These are phyloP conservation scores for Drosophila sucinea DNA, from an alignment of 1,140 invertebrate species.

Conservation along the genomic window DNA sequence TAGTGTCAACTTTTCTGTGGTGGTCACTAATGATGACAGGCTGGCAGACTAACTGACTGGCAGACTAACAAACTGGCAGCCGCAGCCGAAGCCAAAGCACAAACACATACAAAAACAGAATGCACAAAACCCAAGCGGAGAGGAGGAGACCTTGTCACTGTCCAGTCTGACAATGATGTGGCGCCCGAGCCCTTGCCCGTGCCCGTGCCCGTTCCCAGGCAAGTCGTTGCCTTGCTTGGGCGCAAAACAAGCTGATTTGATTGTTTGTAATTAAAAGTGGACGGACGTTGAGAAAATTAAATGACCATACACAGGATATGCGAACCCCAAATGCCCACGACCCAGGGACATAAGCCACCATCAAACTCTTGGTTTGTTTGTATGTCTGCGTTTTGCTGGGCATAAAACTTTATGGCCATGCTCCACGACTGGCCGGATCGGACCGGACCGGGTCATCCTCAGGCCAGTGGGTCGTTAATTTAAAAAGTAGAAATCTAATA, in stretches of 20 bases:
- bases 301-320: constrained; percentile 63
- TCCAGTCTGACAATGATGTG: constrained; percentile 48
- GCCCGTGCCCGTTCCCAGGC: constrained; percentile 15
- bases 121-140: constrained; percentile 21
- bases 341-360: background rate
- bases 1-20: constrained; percentile 76
- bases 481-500: constrained; percentile 68
- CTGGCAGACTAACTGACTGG: constrained; percentile 43
- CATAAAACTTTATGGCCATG: constrained; percentile 74
- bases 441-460: background rate
- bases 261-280: constrained; percentile 81
- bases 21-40: constrained; percentile 79
- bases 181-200: constrained; percentile 26
- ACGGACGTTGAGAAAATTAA: constrained; percentile 76
- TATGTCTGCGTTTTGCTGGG: constrained; percentile 10
- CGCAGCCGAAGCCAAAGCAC: constrained; percentile 39
- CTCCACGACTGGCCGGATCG: constrained; percentile 28
- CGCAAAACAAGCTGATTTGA: constrained; percentile 77
- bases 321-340: constrained; percentile 5
- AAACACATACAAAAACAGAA: constrained; percentile 39
- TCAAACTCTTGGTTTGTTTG: constrained; percentile 19
- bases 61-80: background rate
- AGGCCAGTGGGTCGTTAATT: constrained; percentile 54
- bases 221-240: background rate
- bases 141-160: constrained; percentile 24